Evolutionary conservation across 2,888 invertebrate species (phyloP).

Genomic region (Mesorhabditis spiculigera): DNA sequence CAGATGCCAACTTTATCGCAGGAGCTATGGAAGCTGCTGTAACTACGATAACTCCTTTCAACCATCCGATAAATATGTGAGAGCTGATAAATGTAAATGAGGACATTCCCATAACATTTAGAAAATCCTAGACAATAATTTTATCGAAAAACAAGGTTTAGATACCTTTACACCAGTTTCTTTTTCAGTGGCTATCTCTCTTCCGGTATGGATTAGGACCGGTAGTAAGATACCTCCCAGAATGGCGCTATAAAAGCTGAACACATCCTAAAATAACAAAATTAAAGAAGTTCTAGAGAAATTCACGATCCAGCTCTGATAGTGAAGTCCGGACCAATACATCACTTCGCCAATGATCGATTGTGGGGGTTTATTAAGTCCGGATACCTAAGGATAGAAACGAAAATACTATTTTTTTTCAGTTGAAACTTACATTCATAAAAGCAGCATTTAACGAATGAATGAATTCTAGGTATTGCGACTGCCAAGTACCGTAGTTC

Average conservation of each 20-base stretch:
- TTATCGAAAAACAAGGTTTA: neutral
- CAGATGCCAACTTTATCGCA: conserved; percentile 4
- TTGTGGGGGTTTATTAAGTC: neutral
- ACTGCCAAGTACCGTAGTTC: neutral
- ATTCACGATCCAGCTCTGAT: neutral
- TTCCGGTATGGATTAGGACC: neutral
- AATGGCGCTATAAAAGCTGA: neutral
- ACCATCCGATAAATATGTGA: neutral
- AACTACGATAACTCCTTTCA: conserved; percentile 3
- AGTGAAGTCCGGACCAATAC: neutral
- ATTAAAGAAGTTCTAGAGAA: neutral
- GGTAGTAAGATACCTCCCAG: neutral
- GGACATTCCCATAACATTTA: neutral
- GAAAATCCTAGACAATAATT: neutral
- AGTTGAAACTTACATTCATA: neutral
- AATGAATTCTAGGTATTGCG: neutral
- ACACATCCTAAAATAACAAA: neutral
- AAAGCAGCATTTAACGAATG: neutral
- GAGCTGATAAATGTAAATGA: conserved; percentile 3
- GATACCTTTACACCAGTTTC: neutral
- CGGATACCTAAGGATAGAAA: too few relatives aligned
- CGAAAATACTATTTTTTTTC: neutral
- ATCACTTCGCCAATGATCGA: neutral
- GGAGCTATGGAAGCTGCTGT: neutral
- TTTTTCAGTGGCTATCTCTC: neutral